These are phyloP conservation scores for Notiomystis cincta DNA, from an alignment of 2,113 vertebrate species.

Conservation along the genomic window DNA sequence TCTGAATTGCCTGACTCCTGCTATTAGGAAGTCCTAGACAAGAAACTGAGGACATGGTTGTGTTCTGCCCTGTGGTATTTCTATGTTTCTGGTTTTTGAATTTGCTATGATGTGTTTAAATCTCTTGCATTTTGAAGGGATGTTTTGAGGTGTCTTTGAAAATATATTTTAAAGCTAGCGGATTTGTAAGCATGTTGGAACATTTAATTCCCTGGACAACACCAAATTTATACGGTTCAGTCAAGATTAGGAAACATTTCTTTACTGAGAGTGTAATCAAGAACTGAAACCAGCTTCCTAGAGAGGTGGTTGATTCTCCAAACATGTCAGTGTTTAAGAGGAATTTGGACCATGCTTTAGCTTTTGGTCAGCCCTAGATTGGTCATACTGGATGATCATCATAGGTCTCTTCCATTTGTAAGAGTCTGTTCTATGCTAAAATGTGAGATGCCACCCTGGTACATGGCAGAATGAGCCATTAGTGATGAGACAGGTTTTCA, in stretches of 20 bases:
- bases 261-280: neutral
- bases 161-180: neutral
- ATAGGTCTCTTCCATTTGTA: neutral
- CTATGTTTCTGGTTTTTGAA: rapidly evolving
- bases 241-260: neutral
- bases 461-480: neutral
- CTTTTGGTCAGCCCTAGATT: neutral
- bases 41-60: neutral
- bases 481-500: neutral
- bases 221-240: neutral
- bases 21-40: neutral
- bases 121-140: neutral
- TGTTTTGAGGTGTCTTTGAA: neutral
- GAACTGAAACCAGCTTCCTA: neutral
- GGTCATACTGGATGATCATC: neutral
- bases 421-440: neutral
- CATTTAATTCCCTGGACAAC: neutral
- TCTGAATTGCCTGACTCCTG: neutral
- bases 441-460: neutral
- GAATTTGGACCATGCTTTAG: neutral
- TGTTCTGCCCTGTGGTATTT: neutral
- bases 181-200: neutral
- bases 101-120: neutral
- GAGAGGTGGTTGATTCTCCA: neutral
- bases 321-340: neutral